Evolutionary conservation across 2,113 vertebrate genomes (phyloP), one percentile per base, ranked within the genome.

Genomic region (Plecturocebus donacophilus): DNA sequence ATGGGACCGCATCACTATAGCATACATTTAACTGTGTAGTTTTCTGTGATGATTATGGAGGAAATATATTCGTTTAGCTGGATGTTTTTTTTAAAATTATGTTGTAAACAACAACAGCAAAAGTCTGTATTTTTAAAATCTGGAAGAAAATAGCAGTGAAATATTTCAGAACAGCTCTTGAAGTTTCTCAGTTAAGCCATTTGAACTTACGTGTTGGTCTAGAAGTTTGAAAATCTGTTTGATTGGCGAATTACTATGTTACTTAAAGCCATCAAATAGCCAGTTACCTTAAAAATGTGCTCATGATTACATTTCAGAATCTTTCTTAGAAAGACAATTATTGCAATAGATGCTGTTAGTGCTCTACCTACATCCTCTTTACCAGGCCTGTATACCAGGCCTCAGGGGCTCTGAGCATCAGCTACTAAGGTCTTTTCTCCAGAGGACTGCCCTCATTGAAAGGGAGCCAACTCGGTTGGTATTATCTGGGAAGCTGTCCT

Each of bases 31-130:
- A 8, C 56, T 92, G 47, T 13, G 56, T 2, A 75, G 10, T 52
- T 94, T 92, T 64, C 64, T 68, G 27, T 49, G 56, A 84, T 40
- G 16, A 68, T n/a, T 91, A 47, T 0, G 66, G n/a, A 92, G 64
- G 54, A 80, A 73, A 94, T 68, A 75, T 58, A 45, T 20, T 94
- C 20, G 7, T 71, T 83, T 47, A n/a, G 68, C 61, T 64, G 66
- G 32, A 68, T 68, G 6, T 35, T 32, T 80, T 80, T 40, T 25
- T 56, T 6, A 35, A 40, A 66, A 85, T 58, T 27, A 91, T 38
- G 90, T 76, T 61, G 5, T 40, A 79, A 71, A 71, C 2, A 68
- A 49, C 16, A 82, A 56, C 19, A 54, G 86, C 10, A 54, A 81
- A 87, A 56, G 54, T 12, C 35, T 38, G 0, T 52, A 17, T 12